Evolutionary conservation across 2,113 vertebrate species (phyloP), one percentile per base, ranked within the genome.

Genomic region (Otis tarda): DNA sequence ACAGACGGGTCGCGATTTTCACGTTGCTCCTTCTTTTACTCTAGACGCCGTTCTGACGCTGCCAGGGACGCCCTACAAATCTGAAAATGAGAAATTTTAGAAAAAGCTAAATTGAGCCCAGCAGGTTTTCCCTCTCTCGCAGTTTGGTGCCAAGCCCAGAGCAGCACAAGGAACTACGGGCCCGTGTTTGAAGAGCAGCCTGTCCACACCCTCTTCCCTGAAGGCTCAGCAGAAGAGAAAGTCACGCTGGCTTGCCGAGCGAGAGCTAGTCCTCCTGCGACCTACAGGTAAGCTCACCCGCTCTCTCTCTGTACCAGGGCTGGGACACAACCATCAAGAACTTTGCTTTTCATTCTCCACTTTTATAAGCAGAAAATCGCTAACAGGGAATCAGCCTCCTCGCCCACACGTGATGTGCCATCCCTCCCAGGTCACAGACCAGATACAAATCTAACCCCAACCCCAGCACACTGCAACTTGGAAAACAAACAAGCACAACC

Each of bases 161-260:
- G 94, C 1, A 68, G 95, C 70, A 67, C 96, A 0, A 98, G 98
- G 89, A 98, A 97, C 97, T 99, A 99, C 7, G 99, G 99, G 47
- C 99, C 99, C 2, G 97, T 99, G 89, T 99, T 99, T 91, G 99
- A 99, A 85, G 99, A 99, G 94, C 99, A 99, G 93, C 99, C 99
- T 2, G 97, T 95, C 37, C 98, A 98, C 89, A 95, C 98, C 8
- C 98, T 99, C 55, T 99, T 99, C 97, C 99, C 99, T 4, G 99
- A 99, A 87, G 99, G 99, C 21, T 98, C 99, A 21, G 97, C 95
- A 5, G 99, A 99, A 63, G 99, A 99, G 89, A 99, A 99, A 89
- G 98, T 99, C 83, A 98, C 98, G 0, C 96, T 99, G 89, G 96
- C 97, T 5, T 99, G 99, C 85, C 98, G 98, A 19, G 99, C 99